These are phyloP conservation scores for Pseudococcus viburni DNA, from an alignment of 2,888 invertebrate genomes.

Conservation along the genomic window DNA sequence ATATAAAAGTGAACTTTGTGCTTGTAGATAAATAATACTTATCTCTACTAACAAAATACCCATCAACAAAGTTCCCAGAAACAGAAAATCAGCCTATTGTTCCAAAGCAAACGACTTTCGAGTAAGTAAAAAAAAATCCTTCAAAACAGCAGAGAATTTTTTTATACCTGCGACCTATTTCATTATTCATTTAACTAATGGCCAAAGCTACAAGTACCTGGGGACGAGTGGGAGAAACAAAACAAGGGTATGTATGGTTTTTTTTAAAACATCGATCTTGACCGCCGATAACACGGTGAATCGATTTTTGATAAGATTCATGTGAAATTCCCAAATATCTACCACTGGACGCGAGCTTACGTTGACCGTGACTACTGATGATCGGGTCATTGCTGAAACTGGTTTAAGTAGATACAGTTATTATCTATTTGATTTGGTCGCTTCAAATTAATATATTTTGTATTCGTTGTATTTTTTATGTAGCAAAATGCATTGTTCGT, in stretches of 20 bases:
- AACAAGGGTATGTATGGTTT: not conserved
- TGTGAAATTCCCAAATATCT: slow-evolving; percentile 10
- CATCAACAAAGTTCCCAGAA: too few species aligned
- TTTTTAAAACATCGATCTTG: not conserved
- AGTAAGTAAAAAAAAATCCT: too few species aligned
- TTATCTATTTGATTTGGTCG: not conserved
- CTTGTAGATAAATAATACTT: too few species aligned
- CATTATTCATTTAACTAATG: not conserved
- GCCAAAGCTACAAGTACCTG: not conserved
- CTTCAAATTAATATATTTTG: slow-evolving; percentile 19
- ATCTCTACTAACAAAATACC: too few species aligned
- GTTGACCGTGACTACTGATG: slow-evolving; percentile 50
- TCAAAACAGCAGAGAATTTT: too few species aligned
- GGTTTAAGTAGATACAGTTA: slow-evolving; percentile 43
- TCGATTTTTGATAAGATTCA: slow-evolving; percentile 28
- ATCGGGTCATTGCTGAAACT: slow-evolving; percentile 34
- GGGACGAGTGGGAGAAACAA: not conserved
- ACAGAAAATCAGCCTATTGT: too few species aligned
- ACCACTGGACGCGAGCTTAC: not conserved
- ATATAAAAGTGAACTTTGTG: too few species aligned
- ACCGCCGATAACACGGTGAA: not conserved
- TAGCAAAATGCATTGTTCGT: slow-evolving; percentile 29
- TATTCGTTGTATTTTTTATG: not conserved
- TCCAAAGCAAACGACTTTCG: too few species aligned
- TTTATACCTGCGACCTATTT: too few species aligned